These are phyloP conservation scores for Tapirus terrestris DNA, from an alignment of 2,113 vertebrate genomes.

Conservation along the genomic window DNA sequence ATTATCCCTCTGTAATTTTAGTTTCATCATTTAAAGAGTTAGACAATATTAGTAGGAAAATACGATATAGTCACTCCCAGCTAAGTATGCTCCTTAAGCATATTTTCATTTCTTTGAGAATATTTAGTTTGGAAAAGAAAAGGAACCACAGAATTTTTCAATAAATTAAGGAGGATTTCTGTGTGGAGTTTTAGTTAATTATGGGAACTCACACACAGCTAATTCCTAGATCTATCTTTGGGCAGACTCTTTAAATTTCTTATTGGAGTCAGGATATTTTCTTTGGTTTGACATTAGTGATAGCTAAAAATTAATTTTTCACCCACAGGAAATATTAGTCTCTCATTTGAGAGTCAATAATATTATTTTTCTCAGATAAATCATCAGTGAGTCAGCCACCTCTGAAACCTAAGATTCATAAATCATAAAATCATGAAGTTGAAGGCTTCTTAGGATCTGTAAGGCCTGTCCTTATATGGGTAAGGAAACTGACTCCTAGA, in stretches of 20 bases:
- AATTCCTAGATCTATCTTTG: slow-evolving; percentile 67
- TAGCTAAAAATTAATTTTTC: slow-evolving; percentile 77
- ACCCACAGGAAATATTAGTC: slow-evolving; percentile 72
- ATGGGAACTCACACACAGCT: slow-evolving; percentile 72
- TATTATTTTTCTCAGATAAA: slow-evolving; percentile 76
- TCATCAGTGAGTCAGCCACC: slow-evolving; percentile 56
- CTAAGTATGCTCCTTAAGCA: slow-evolving; percentile 50
- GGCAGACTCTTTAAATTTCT: slow-evolving; percentile 71
- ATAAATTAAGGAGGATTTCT: slow-evolving; percentile 66
- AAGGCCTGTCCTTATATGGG: slow-evolving; percentile 15
- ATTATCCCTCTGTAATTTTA: slow-evolving; percentile 43
- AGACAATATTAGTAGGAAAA: slow-evolving; percentile 44
- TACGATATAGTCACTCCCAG: slow-evolving; percentile 7
- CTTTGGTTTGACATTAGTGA: slow-evolving; percentile 78
- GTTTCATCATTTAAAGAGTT: neutral
- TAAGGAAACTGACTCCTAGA: slow-evolving; percentile 8
- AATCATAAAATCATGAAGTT: slow-evolving; percentile 66
- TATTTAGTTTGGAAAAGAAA: slow-evolving; percentile 76
- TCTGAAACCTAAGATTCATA: slow-evolving; percentile 72
- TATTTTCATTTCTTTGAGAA: slow-evolving; percentile 67
- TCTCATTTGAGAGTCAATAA: slow-evolving; percentile 74
- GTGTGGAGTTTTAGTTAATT: slow-evolving; percentile 68
- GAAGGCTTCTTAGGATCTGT: slow-evolving; percentile 35
- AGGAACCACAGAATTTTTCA: slow-evolving; percentile 63
- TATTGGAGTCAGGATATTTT: slow-evolving; percentile 73